Conservation (phyloP, 37 sponge, comb jelly and placozoan genomes). For the Ianthella basta region DNA sequence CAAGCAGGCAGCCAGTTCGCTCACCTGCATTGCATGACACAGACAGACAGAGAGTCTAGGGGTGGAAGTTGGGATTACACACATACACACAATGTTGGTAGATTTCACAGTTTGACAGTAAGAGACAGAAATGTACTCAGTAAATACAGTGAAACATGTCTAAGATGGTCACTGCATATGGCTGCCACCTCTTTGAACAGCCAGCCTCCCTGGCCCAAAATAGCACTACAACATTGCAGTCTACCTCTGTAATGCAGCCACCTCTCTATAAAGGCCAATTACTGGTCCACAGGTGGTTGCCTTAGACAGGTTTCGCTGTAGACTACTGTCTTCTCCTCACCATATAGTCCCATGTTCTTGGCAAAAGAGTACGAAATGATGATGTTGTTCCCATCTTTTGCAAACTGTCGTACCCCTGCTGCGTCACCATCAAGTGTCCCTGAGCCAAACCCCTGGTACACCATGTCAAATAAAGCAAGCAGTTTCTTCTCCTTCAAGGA, state of each 20-base stretch:
- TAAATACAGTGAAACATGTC: no score
- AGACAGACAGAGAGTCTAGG: neutral
- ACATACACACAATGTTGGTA: neutral
- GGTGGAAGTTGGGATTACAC: no score
- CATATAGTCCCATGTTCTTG: slow-evolving; percentile 98
- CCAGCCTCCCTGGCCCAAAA: no score
- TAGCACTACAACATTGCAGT: no score
- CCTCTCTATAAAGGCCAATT: no score
- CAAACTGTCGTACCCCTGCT: slow-evolving; percentile 82
- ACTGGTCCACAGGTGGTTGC: no score
- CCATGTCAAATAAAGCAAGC: slow-evolving; percentile 87
- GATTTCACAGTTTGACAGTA: no score
- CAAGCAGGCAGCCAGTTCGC: slow-evolving; percentile 11
- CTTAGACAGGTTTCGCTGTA: no score
- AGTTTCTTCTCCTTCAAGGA: slow-evolving; percentile 65
- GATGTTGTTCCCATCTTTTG: slow-evolving; percentile 79
- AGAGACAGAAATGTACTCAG: no score
- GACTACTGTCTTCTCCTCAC: slow-evolving; percentile 67
- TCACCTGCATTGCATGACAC: neutral
- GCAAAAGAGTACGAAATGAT: slow-evolving; percentile 93
- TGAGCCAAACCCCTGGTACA: slow-evolving; percentile 95
- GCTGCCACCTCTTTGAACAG: no score
- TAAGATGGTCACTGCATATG: no score
- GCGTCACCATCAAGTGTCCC: slow-evolving; percentile 88
- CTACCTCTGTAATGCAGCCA: no score